Percentiles rank a stretch among this genome's conserved stretches.
Evolutionary conservation across 2,797 vertebrate genomes (phyloP).

Genomic region (Clarias platycephalus): DNA sequence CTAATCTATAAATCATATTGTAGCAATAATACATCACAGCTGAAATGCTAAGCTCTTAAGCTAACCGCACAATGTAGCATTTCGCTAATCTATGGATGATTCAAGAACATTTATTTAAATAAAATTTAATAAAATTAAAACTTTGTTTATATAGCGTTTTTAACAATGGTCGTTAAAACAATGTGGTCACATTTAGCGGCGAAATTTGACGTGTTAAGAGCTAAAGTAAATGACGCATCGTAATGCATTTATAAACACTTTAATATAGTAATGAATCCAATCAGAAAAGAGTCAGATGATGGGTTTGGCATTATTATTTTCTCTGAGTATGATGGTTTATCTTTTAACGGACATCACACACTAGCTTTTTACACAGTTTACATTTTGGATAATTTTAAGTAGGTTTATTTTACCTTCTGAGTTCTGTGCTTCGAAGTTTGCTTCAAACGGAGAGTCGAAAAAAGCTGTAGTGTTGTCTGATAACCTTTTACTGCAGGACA

Average conservation of each 20-base stretch:
- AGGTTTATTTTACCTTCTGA: slow-evolving; percentile 78
- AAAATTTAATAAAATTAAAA: too few species aligned
- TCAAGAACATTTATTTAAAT: background rate
- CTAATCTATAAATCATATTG: background rate
- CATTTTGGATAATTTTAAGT: background rate
- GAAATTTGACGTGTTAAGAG: background rate
- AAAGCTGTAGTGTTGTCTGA: slow-evolving; percentile 77
- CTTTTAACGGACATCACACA: background rate
- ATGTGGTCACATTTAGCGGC: background rate
- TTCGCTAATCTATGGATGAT: background rate
- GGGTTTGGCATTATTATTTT: background rate
- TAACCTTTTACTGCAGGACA: slow-evolving; percentile 74
- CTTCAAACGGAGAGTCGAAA: slow-evolving; percentile 86
- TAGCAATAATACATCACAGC: background rate
- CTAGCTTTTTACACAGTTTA: background rate
- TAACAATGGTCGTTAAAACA: too few species aligned
- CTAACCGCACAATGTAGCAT: background rate
- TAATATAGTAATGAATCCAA: background rate
- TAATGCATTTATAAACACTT: background rate
- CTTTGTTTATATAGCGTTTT: too few species aligned
- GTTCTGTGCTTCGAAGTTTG: slow-evolving; percentile 81
- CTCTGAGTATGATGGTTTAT: background rate
- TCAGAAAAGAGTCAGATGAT: background rate
- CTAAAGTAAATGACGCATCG: background rate
- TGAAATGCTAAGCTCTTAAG: background rate